Evolutionary conservation across 2,888 invertebrate species (phyloP), one percentile per base, ranked within the genome.

Genomic region (Meghimatium bilineatum): DNA sequence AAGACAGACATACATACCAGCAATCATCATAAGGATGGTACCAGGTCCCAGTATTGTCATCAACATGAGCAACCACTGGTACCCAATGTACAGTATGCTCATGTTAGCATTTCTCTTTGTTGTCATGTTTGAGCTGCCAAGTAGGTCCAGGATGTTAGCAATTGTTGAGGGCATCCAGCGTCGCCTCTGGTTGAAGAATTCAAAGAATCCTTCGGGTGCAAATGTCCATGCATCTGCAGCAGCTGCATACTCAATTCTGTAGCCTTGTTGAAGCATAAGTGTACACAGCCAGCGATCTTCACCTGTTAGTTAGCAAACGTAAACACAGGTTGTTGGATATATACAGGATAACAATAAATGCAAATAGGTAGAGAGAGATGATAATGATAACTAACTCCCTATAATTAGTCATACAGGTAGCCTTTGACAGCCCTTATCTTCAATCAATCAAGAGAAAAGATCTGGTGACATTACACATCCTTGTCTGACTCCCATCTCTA

Each of bases 61-160:
- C 8, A 87, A 14, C 87, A 93, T 93, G 32, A 93, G 83, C 3
- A 86, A 77, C 76, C 98, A 87, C 84, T 92, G 92, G 84, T 93
- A 93, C 76, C 90, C 80, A 20, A 91, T 90, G 85, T 90, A 91
- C 29, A 89, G 85, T 82, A 88, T 86, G 1, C 98, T 98, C 90
- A 99, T 99, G 92, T 98, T 98, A 93, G 98, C 44, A 82, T 82
- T 82, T 44, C 75, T 75, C 67, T 75, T 82, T 26, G 63, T 75
- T 34, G 82, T 82, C 66, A 82, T 49, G 20, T 52, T 8, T 29
- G 80, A 32, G n/a, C 52, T 72, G 26, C 90, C 89, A 17, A 92
- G 85, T 0, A 92, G 86, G 79, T 92, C 91, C 78, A 90, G 86
- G 71, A 91, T 90, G 81, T 92, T 92, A n/a, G 91, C 91, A 26